phyloP scores from a whole-genome alignment of 92 coral and sea anemone genomes.

The Nematostella vectensis region DNA sequence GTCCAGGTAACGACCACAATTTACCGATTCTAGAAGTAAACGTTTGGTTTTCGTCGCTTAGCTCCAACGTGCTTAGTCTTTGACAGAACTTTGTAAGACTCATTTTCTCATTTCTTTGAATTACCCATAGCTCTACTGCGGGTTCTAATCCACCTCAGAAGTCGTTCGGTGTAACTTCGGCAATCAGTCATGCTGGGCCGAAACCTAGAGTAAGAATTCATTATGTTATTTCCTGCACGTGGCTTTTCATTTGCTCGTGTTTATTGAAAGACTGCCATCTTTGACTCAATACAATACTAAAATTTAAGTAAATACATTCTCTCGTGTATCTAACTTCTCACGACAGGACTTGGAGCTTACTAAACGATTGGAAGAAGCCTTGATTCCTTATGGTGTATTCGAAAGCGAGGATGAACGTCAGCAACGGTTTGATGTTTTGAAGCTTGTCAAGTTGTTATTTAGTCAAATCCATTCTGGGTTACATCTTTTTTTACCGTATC shows the following conservation, averaged over 20 bases:
- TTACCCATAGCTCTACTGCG: constrained; percentile 31
- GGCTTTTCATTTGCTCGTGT: not conserved
- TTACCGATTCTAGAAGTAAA: not conserved
- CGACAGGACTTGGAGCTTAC: constrained; percentile 63
- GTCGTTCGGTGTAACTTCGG: constrained; percentile 86
- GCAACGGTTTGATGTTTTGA: constrained; percentile 51
- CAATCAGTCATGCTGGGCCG: constrained; percentile 82
- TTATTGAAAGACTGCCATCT: too few relatives aligned
- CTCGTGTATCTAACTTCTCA: too few relatives aligned
- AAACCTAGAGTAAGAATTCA: constrained; percentile 59
- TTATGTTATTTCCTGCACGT: too few relatives aligned
- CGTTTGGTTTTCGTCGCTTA: not conserved
- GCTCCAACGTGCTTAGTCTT: not conserved
- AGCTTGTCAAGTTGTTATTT: too few relatives aligned
- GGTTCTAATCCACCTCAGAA: constrained; percentile 42
- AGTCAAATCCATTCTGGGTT: not conserved
- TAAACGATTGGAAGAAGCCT: constrained; percentile 62
- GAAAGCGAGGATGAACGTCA: constrained; percentile 92
- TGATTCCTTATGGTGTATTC: constrained; percentile 85
- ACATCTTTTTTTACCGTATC: not conserved
- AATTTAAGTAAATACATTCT: too few relatives aligned
- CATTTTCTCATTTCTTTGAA: not conserved
- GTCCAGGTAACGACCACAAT: constrained; percentile 42
- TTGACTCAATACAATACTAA: too few relatives aligned
- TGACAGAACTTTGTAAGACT: not conserved